Conservation (phyloP, 2,888 invertebrate species). For the Molorchus minor region DNA sequence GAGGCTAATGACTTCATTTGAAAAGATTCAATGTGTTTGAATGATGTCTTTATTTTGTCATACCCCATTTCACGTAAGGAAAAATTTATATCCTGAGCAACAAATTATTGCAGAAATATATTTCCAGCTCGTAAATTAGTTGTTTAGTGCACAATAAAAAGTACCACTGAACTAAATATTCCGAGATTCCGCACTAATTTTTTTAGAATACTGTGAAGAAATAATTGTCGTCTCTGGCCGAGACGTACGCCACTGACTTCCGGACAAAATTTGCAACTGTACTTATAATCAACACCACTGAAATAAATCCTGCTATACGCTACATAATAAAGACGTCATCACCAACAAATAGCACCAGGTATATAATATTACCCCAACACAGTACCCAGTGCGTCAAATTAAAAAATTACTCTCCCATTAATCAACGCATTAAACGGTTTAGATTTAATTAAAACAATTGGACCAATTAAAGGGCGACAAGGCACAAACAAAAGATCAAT, state of each 20-base stretch:
- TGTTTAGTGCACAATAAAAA: too few relatives aligned
- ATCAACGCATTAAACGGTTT: background rate
- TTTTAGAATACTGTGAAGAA: too few relatives aligned
- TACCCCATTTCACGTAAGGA: background rate
- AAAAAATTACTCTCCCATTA: background rate
- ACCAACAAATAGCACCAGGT: background rate
- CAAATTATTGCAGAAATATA: too few relatives aligned
- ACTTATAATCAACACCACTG: too few relatives aligned
- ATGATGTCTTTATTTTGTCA: constrained; percentile 20
- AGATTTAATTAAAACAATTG: background rate
- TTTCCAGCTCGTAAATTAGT: too few relatives aligned
- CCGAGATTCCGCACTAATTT: too few relatives aligned
- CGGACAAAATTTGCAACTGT: too few relatives aligned
- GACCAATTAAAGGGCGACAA: background rate
- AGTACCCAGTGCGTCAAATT: background rate
- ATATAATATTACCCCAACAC: background rate
- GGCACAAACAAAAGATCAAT: background rate
- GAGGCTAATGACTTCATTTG: constrained; percentile 21
- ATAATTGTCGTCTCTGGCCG: too few relatives aligned
- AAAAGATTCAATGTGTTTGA: constrained; percentile 17
- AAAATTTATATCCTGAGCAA: too few relatives aligned
- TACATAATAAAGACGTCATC: background rate
- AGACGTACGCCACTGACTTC: too few relatives aligned
- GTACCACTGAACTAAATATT: too few relatives aligned
- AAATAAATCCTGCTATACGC: background rate